phyloP scores from a whole-genome alignment of 1,140 invertebrate genomes.

The Anastrepha obliqua region DNA sequence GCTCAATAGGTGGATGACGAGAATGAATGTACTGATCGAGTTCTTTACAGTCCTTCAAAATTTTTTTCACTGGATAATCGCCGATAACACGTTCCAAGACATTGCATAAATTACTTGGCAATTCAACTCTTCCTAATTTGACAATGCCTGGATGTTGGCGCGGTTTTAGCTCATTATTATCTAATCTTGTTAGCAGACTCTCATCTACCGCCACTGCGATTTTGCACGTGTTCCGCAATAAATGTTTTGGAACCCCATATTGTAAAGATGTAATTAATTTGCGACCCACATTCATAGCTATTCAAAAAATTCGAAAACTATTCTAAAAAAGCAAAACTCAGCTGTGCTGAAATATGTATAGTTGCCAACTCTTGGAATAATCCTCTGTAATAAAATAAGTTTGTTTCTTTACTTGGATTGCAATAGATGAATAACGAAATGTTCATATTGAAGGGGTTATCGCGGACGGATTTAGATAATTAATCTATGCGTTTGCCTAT shows the following conservation, averaged over 20 bases:
- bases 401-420: too few species aligned
- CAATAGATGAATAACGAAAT: too few species aligned
- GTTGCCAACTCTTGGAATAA: too few species aligned
- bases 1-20: slow-evolving; percentile 79
- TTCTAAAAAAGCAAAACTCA: too few species aligned
- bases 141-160: slow-evolving; percentile 81
- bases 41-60: slow-evolving; percentile 76
- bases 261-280: neutral
- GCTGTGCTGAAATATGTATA: too few species aligned
- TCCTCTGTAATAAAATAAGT: too few species aligned
- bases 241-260: slow-evolving; percentile 6
- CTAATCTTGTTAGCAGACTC: slow-evolving; percentile 76
- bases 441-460: too few species aligned
- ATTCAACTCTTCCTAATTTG: slow-evolving; percentile 74
- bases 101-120: slow-evolving; percentile 79
- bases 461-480: too few species aligned
- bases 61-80: slow-evolving; percentile 76
- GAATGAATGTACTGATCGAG: slow-evolving; percentile 79
- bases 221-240: slow-evolving; percentile 69
- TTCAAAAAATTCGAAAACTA: too few species aligned
- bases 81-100: slow-evolving; percentile 77
- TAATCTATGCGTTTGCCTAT: too few species aligned
- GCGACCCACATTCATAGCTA: neutral
- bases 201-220: slow-evolving; percentile 76
- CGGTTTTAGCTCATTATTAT: slow-evolving; percentile 78